Percentiles rank a stretch among this genome's conserved stretches.
phyloP scores from a whole-genome alignment of 2,797 vertebrate genomes.

The Erithacus rubecula region DNA sequence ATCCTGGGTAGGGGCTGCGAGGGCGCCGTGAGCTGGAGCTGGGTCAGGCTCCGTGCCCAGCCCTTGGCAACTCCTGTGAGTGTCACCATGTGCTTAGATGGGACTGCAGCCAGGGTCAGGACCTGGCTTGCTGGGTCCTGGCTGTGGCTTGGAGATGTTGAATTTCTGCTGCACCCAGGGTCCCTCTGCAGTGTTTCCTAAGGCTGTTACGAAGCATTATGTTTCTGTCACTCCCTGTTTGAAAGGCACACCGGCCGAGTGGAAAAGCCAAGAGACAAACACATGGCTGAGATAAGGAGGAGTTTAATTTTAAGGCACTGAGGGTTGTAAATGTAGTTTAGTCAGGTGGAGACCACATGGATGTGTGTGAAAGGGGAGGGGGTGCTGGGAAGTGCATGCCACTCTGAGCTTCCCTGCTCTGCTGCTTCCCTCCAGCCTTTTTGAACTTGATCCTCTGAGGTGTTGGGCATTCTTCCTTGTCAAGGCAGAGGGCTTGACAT shows the following conservation, averaged over 20 bases:
- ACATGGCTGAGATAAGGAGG: background rate
- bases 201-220: background rate
- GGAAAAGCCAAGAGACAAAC: background rate
- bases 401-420: background rate
- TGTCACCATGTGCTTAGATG: accelerated
- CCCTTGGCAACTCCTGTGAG: background rate
- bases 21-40: accelerated
- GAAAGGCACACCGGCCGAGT: background rate
- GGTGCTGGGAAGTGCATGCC: background rate
- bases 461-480: background rate
- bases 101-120: background rate
- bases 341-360: constrained; percentile 55
- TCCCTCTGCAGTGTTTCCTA: background rate
- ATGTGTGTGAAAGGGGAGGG: background rate
- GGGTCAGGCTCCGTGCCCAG: accelerated
- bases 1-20: background rate
- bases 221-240: background rate
- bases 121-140: background rate
- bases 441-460: background rate
- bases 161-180: background rate
- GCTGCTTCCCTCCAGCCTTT: background rate
- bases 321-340: background rate
- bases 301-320: background rate
- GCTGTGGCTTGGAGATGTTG: background rate
- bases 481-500: background rate